phyloP scores from a whole-genome alignment of 2,888 invertebrate species.

The Aphidius colemani region DNA sequence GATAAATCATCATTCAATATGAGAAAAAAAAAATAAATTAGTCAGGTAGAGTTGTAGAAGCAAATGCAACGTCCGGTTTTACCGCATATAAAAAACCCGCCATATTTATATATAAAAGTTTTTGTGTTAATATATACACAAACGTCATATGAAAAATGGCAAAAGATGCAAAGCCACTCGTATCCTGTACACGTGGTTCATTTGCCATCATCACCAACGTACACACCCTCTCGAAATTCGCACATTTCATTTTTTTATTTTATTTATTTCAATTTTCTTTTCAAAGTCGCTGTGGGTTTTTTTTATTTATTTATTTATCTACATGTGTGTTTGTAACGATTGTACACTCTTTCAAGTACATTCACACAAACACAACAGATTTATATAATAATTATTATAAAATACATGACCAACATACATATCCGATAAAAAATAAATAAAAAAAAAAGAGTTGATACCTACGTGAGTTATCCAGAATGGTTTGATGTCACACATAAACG shows the following conservation, averaged over 20 bases:
- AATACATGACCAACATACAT: too few relatives aligned
- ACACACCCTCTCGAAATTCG: not conserved
- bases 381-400: not conserved
- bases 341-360: not conserved
- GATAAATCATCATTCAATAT: not conserved
- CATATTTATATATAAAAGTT: conserved; percentile 22
- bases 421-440: too few relatives aligned
- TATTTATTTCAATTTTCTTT: conserved; percentile 12
- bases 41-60: not conserved
- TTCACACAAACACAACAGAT: not conserved
- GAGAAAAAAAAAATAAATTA: conserved; percentile 3
- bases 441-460: too few relatives aligned
- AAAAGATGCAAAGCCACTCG: conserved; percentile 21
- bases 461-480: not conserved
- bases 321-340: conserved; percentile 4
- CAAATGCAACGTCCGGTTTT: conserved; percentile 46
- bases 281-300: not conserved
- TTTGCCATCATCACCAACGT: not conserved
- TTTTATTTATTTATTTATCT: too few relatives aligned
- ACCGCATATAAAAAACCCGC: conserved; percentile 55
- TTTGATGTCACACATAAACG: not conserved
- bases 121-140: conserved; percentile 22
- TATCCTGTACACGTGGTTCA: conserved; percentile 34
- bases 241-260: conserved; percentile 6
- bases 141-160: conserved; percentile 23